Base-by-base conservation (phyloP, 1,140 invertebrate genomes). In the Hycleus phaleratus region DNA sequence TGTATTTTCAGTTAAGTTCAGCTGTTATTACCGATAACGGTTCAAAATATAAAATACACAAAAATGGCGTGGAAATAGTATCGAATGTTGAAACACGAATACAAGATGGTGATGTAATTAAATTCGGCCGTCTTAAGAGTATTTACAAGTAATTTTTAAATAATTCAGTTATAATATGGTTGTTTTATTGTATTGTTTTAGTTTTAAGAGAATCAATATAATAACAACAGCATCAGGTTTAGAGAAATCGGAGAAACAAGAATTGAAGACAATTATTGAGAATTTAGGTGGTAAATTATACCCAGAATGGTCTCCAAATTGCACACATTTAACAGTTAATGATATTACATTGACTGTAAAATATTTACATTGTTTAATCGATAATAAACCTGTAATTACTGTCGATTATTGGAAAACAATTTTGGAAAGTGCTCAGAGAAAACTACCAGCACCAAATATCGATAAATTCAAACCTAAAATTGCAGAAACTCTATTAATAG, bases 41-140 rank as follows among this genome's bases (percentile, higher is more conserved):
- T 9, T 78, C 76, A 7, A 78, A 76, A 59, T 77, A 74, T 71
- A 75, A 75, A 2, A 77, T 74, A 0, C 73, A 61, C 48, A 60
- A 72, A 0, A 75, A 75, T 57, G 60, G 64, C n/a, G 56, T 60
- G n/a, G 60, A 60, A 43, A 48, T 59, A 32, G 38, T 10, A 24
- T 65, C 56, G 70, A 72, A 49, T 74, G 74, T 58, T 38, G 55
- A 46, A 48, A 76, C 44, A 62, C 62, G 25, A 73, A 77, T 70
- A 74, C 74, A 52, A 11, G 45, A 46, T 26, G 38, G 46, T 32
- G 26, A 47, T 26, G 9, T 46, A 8, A 52, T 59, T 6, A 59
- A 48, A 11, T 49, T 59, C n/a, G 57, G 57, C 4, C 26, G 46
- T 4, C 42, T 47, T 6, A 4, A 53, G 6, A 52, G 49, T 44